Base-by-base conservation (phyloP, 2,888 invertebrate genomes). In the Drepanosiphum platanoidis region DNA sequence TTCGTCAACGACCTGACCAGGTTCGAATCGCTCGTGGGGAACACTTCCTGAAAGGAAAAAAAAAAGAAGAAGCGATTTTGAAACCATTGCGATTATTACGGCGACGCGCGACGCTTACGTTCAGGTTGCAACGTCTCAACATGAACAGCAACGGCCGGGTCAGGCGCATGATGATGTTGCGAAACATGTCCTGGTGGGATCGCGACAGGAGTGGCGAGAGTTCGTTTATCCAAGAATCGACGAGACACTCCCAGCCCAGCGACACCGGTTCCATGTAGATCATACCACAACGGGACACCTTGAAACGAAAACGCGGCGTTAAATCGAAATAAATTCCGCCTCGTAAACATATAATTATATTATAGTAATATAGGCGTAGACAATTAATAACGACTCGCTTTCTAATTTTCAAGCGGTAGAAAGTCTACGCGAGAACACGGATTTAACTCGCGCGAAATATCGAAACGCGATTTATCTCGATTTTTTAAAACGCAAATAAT, bases 211-310 rank as follows among this genome's bases (percentile, higher is more conserved):
- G 90, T 0, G 92, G 88, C 0, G 97, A 97, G 4, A 96, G 90
- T 0, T 92, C 92, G 88, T 95, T 94, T 87, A 97, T 91, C 96
- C 97, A 98, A 0, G 97, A 97, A 86, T 92, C 91, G 46, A 97
- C 89, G 42, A 98, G 89, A 0, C 96, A 95, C 88, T 95, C 93
- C 98, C 98, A 98, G 9, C 98, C 97, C 18, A 98, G 91, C 0
- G 95, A 94, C 46, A 92, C 91, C 0, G 97, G 97, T 89, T 98
- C 97, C 93, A 98, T 92, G 89, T 97, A 98, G 88, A 98, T 96
- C 97, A 98, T 98, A 61, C 98, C 98, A 89, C 97, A 97, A 58
- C 98, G 93, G 0, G 97, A 97, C 1, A 98, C 96, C 91, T 94
- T 75, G 1, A 66, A 32, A n/a, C 18, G 32, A 18, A 7, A 68